Conservation (phyloP, 92 coral and sea anemone species). For the Desmophyllum pertusum region DNA sequence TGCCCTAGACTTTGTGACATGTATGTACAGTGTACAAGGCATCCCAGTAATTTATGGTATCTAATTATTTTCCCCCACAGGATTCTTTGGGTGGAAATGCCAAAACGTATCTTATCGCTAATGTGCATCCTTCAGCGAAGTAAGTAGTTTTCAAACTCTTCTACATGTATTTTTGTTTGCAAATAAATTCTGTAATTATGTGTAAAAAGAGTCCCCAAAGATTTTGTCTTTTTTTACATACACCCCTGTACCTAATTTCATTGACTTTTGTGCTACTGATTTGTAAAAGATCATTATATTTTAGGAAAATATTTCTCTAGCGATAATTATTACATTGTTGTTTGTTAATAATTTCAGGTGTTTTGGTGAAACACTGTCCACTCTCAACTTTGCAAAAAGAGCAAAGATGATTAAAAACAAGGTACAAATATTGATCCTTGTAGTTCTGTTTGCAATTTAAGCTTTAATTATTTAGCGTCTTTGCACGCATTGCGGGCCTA, state of each 20-base stretch:
- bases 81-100: constrained; percentile 99
- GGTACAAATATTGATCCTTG: constrained; percentile 34
- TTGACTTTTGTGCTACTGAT: too few relatives aligned
- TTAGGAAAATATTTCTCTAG: background rate
- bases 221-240: too few relatives aligned
- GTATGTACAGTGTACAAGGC: background rate
- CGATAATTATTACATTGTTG: background rate
- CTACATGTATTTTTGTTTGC: background rate
- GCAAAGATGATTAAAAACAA: constrained; percentile 99
- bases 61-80: constrained; percentile 32
- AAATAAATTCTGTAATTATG: background rate
- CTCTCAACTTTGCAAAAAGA: constrained; percentile 94
- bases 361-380: constrained; percentile 97
- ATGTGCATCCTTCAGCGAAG: constrained; percentile 99
- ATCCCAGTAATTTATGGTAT: background rate
- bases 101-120: constrained; percentile 93
- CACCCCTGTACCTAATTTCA: too few relatives aligned
- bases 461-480: too few relatives aligned
- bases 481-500: too few relatives aligned
- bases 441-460: background rate
- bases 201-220: too few relatives aligned
- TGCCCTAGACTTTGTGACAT: too few relatives aligned
- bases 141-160: constrained; percentile 35
- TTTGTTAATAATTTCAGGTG: constrained; percentile 65
- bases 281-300: too few relatives aligned